Conservation (phyloP, 2,113 vertebrate genomes). For the Amblyornis subalaris region DNA sequence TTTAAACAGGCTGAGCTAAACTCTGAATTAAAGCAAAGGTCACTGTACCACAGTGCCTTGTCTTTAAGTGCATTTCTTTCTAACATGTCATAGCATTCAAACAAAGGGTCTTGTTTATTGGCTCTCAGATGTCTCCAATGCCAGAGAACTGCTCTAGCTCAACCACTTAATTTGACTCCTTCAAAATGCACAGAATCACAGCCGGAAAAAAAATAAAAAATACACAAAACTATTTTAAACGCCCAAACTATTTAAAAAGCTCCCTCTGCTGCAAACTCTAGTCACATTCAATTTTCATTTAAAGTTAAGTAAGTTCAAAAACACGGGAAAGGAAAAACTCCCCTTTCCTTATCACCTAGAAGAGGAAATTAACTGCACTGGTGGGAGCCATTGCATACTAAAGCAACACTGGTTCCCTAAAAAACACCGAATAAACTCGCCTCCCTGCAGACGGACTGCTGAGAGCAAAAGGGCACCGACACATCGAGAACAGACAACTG, state of each 20-base stretch:
- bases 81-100: background rate
- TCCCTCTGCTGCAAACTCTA: background rate
- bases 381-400: rapidly evolving
- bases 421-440: background rate
- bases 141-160: background rate
- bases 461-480: too few species aligned
- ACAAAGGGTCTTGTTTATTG: background rate
- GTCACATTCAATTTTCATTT: background rate
- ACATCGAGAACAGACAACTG: background rate
- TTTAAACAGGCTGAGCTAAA: background rate
- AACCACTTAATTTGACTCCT: background rate
- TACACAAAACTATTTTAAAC: rapidly evolving
- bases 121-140: too few species aligned
- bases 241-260: background rate
- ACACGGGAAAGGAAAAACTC: background rate
- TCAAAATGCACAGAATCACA: background rate
- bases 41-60: background rate
- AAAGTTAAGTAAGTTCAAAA: background rate
- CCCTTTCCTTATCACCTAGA: background rate
- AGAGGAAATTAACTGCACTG: background rate
- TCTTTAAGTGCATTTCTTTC: background rate
- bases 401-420: rapidly evolving
- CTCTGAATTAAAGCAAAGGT: background rate
- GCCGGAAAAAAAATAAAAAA: background rate
- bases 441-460: too few species aligned